Evolutionary conservation across 2,888 invertebrate species (phyloP).

Genomic region (Mactromeris polynyma): DNA sequence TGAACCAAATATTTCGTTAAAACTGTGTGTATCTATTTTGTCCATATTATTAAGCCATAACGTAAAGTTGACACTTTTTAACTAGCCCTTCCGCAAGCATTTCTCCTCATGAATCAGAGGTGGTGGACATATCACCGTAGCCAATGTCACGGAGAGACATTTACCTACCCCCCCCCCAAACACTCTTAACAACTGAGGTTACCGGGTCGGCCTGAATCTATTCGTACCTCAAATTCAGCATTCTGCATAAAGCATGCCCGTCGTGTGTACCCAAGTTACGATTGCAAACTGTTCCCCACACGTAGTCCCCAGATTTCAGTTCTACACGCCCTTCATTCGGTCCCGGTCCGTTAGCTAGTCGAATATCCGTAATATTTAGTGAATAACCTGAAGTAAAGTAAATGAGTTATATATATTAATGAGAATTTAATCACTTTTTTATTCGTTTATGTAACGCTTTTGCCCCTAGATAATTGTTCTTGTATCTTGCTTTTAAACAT

Average conservation of each 20-base stretch:
- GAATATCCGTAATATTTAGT: constrained; percentile 1
- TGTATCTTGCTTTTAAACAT: no score
- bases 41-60: no score
- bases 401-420: no score
- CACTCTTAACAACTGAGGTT: no score
- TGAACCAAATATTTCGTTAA: no score
- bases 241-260: neutral
- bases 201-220: neutral
- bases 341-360: neutral
- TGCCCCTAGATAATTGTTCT: no score
- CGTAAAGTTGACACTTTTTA: neutral
- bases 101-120: neutral
- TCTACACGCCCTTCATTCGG: neutral
- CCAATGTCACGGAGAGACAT: neutral
- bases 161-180: no score
- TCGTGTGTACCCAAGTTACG: neutral
- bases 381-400: neutral
- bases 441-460: no score
- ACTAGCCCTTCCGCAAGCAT: neutral
- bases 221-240: neutral
- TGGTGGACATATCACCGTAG: neutral
- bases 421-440: no score
- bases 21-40: no score
- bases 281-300: constrained; percentile 16
- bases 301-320: neutral